Conservation (phyloP, 2,113 vertebrate species). For the Pyxicephalus adspersus region DNA sequence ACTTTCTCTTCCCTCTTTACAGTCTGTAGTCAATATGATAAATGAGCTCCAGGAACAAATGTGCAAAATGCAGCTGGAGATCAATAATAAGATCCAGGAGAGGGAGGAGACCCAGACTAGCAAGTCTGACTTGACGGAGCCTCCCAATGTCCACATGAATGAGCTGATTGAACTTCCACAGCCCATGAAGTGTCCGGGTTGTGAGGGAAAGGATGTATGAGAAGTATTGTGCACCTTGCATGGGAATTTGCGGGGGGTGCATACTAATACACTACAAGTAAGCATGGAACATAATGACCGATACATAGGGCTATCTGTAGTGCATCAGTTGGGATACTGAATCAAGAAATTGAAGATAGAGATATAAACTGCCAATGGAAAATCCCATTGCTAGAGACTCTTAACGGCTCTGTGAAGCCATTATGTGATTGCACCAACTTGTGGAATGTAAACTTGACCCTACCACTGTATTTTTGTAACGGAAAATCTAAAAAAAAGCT, state of each 20-base stretch:
- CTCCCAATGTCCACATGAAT: conserved; percentile 63
- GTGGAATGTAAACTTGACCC: too few species aligned
- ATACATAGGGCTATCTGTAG: too few species aligned
- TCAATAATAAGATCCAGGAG: conserved; percentile 93
- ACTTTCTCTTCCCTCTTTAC: conserved; percentile 62
- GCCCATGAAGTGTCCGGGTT: conserved; percentile 73
- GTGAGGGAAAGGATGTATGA: conserved; percentile 85
- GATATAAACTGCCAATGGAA: too few species aligned
- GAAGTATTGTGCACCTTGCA: conserved; percentile 71
- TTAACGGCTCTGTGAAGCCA: too few species aligned
- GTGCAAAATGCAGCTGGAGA: conserved; percentile 94
- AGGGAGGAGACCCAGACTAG: conserved; percentile 81
- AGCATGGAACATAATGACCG: too few species aligned
- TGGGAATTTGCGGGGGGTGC: conserved; percentile 61
- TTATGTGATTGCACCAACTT: too few species aligned
- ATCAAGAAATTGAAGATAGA: too few species aligned
- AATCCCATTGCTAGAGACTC: too few species aligned
- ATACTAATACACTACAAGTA: conserved; percentile 17
- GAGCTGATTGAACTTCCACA: conserved; percentile 68
- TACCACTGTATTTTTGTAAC: too few species aligned
- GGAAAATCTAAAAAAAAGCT: too few species aligned
- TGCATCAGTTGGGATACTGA: too few species aligned
- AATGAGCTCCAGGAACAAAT: conserved; percentile 98
- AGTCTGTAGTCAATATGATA: conserved; percentile 98
- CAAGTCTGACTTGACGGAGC: conserved; percentile 65